These are phyloP conservation scores for Drosophila nasuta DNA, from an alignment of 1,140 invertebrate species.

Conservation along the genomic window DNA sequence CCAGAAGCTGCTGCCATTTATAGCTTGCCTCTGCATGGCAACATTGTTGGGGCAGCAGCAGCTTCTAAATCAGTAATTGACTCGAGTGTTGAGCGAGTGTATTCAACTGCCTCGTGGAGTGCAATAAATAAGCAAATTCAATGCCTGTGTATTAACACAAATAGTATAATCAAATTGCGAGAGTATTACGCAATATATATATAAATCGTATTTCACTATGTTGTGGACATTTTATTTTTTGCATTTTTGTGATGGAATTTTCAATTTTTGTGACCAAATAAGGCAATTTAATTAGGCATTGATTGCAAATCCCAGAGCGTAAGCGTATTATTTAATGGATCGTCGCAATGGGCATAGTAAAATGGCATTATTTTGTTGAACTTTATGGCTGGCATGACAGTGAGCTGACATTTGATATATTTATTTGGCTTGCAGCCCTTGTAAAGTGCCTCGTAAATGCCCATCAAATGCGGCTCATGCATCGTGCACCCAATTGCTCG, in stretches of 20 bases:
- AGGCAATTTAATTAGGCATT: constrained; percentile 72
- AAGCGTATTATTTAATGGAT: constrained; percentile 35
- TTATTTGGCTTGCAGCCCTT: constrained; percentile 42
- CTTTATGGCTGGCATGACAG: constrained; percentile 22
- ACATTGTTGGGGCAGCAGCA: constrained; percentile 4
- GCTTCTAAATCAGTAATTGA: constrained; percentile 60
- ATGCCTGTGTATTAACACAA: constrained; percentile 2
- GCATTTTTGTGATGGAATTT: constrained; percentile 26
- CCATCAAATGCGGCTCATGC: constrained; percentile 41
- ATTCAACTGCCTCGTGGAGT: background rate
- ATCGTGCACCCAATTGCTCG: constrained; percentile 24
- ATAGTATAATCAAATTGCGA: background rate
- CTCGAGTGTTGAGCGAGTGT: constrained; percentile 23
- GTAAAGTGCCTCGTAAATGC: constrained; percentile 70
- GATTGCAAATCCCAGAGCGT: constrained; percentile 38
- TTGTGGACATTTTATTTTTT: constrained; percentile 50
- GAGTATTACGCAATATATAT: constrained; percentile 3
- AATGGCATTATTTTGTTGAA: constrained; percentile 31
- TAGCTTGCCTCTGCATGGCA: constrained; percentile 41
- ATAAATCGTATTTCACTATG: background rate
- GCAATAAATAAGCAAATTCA: constrained; percentile 54
- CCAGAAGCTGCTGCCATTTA: constrained; percentile 51
- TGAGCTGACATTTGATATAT: constrained; percentile 62
- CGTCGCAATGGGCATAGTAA: constrained; percentile 16
- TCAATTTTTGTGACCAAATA: constrained; percentile 55